Conservation (phyloP, 2,888 invertebrate genomes). For the Stomorhina lunata region DNA sequence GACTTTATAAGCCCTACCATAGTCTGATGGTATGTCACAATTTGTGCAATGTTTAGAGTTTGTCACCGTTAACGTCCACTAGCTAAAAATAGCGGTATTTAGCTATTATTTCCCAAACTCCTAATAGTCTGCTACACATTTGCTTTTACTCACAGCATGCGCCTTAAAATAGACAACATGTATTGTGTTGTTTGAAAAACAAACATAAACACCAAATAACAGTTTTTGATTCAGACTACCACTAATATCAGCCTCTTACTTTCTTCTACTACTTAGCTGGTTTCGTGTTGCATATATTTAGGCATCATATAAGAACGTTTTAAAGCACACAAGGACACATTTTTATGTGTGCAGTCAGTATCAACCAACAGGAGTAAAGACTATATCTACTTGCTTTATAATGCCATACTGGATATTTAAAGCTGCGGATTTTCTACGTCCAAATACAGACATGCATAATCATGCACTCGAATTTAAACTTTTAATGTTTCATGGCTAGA, state of each 20-base stretch:
- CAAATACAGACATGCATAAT: not conserved
- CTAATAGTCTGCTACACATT: not conserved
- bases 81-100: constrained; percentile 41
- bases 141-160: not conserved
- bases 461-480: not conserved
- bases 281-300: not conserved
- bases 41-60: constrained; percentile 30
- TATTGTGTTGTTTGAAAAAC: not conserved
- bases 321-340: not conserved
- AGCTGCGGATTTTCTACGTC: not conserved
- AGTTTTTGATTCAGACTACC: not conserved
- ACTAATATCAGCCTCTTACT: not conserved
- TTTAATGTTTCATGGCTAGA: not conserved
- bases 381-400: not conserved
- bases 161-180: constrained; percentile 40
- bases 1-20: constrained; percentile 46
- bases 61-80: constrained; percentile 49
- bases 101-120: constrained; percentile 24
- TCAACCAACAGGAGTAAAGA: not conserved
- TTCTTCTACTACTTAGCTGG: not conserved
- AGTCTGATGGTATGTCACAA: constrained; percentile 23
- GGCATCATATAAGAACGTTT: not conserved
- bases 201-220: constrained; percentile 18
- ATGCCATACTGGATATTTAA: not conserved
- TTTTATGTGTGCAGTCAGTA: too few relatives aligned